These are phyloP conservation scores for Pristionchus maxplancki DNA, from an alignment of 2,888 invertebrate genomes.

Conservation along the genomic window DNA sequence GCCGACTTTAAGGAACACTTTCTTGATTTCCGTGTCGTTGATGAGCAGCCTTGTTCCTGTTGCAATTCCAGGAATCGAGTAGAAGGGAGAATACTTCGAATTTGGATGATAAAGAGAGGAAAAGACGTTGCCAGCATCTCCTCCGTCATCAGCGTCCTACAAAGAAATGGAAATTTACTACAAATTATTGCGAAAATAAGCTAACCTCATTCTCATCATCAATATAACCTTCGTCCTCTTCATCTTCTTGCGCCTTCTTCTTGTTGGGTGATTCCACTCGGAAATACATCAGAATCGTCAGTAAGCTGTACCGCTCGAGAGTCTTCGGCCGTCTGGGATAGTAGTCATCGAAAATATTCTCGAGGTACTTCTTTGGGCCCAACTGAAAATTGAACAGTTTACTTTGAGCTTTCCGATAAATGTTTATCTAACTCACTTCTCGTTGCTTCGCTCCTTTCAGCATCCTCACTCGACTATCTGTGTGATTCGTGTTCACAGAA, in stretches of 20 bases:
- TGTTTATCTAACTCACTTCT: neutral
- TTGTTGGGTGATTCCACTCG: neutral
- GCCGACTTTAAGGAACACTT: neutral
- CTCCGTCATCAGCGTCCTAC: neutral
- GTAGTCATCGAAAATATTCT: constrained; percentile 6
- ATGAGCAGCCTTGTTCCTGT: neutral
- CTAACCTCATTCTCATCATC: constrained; percentile 8
- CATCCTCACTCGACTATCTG: constrained; percentile 5
- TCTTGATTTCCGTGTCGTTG: neutral
- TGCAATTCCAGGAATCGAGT: neutral
- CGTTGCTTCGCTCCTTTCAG: neutral
- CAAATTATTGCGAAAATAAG: neutral
- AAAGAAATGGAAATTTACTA: neutral
- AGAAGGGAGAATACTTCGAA: neutral
- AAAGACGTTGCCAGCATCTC: neutral
- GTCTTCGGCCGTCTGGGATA: neutral
- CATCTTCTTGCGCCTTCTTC: neutral
- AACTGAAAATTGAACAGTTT: neutral
- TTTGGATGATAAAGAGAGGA: neutral
- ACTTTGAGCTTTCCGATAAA: neutral
- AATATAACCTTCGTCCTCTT: neutral
- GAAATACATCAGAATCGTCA: neutral
- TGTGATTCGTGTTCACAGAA: neutral
- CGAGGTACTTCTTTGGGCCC: neutral
- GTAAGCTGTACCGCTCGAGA: neutral